These are phyloP conservation scores for Octodon degus DNA, from an alignment of 2,113 vertebrate genomes.

Conservation along the genomic window DNA sequence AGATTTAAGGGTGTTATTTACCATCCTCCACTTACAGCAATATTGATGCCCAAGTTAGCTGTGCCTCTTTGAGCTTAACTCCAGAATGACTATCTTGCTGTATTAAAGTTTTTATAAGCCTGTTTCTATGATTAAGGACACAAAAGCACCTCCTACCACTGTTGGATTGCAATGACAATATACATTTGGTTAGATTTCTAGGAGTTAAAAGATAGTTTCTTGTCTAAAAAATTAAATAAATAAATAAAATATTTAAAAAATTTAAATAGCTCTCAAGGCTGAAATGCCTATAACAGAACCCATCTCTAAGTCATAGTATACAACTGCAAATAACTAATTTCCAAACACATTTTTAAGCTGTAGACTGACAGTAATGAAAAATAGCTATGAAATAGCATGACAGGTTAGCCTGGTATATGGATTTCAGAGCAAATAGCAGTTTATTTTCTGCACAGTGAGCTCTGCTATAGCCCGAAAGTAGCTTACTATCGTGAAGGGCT, in stretches of 20 bases:
- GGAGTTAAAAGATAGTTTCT: constrained; percentile 44
- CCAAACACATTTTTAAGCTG: constrained; percentile 33
- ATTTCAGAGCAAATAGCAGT: constrained; percentile 9
- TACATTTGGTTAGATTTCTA: constrained; percentile 23
- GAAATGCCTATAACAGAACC: background rate
- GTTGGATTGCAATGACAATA: constrained; percentile 29
- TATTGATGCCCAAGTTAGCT: background rate
- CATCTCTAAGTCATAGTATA: constrained; percentile 40
- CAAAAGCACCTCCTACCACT: background rate
- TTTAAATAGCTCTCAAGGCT: constrained; percentile 22
- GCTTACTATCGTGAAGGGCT: background rate
- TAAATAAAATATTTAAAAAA: background rate
- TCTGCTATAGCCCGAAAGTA: constrained; percentile 17
- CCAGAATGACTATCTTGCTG: constrained; percentile 32
- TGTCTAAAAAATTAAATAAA: background rate
- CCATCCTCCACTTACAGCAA: background rate
- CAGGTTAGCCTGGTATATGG: background rate
- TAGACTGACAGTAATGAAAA: constrained; percentile 8
- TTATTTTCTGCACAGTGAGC: constrained; percentile 17
- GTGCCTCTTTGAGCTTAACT: background rate
- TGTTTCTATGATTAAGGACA: background rate
- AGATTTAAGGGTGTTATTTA: background rate
- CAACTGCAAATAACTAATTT: constrained; percentile 47
- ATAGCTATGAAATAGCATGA: constrained; percentile 31
- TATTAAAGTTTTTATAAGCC: constrained; percentile 18